phyloP scores from a whole-genome alignment of 2,888 invertebrate species.

The Bellardia pandia region DNA sequence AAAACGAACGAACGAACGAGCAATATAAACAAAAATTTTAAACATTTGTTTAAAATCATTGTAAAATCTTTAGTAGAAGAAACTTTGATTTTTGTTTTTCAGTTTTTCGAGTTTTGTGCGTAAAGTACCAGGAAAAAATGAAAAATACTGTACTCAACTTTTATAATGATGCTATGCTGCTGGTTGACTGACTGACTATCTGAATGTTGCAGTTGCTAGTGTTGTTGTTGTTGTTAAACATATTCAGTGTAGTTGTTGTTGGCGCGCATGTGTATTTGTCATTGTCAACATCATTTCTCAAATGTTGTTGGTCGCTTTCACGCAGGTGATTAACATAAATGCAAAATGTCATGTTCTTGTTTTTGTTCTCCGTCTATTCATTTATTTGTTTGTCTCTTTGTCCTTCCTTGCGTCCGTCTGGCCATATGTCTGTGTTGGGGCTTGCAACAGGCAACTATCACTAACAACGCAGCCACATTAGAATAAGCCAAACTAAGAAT shows the following conservation, averaged over 20 bases:
- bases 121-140: slow-evolving; percentile 33
- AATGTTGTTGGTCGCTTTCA: slow-evolving; percentile 82
- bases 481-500: slow-evolving; percentile 14
- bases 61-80: slow-evolving; percentile 26
- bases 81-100: slow-evolving; percentile 13
- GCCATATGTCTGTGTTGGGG: slow-evolving; percentile 3
- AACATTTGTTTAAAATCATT: slow-evolving; percentile 68
- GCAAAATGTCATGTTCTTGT: slow-evolving; percentile 77
- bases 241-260: slow-evolving; percentile 76
- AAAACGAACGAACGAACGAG: neutral
- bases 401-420: neutral
- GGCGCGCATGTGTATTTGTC: slow-evolving; percentile 83
- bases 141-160: slow-evolving; percentile 50
- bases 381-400: slow-evolving; percentile 30
- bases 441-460: slow-evolving; percentile 44
- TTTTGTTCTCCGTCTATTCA: slow-evolving; percentile 59
- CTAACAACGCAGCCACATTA: slow-evolving; percentile 39
- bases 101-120: slow-evolving; percentile 21
- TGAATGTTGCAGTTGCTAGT: slow-evolving; percentile 12
- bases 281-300: slow-evolving; percentile 83
- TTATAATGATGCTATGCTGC: slow-evolving; percentile 66
- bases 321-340: slow-evolving; percentile 84
- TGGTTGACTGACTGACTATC: slow-evolving; percentile 29
- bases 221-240: slow-evolving; percentile 69
- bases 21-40: slow-evolving; percentile 55